Percentiles rank a stretch among this genome's conserved stretches.
Evolutionary conservation across 2,113 vertebrate genomes (phyloP).

Genomic region (Tympanuchus pallidicinctus): DNA sequence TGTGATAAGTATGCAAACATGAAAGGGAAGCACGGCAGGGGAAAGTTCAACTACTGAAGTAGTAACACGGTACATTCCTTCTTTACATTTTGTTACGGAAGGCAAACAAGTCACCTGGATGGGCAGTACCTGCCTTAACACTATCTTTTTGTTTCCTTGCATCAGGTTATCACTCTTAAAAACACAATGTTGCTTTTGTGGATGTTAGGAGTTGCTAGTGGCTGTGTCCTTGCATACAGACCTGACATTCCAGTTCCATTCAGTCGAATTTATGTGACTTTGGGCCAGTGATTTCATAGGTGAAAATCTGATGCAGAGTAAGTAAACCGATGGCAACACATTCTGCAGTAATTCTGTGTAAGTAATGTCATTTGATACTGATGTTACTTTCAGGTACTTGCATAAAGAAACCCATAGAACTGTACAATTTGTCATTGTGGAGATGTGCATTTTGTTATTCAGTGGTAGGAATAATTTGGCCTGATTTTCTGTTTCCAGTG

Average conservation of each 20-base stretch:
- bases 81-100: background rate
- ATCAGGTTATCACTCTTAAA: background rate
- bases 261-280: fast-evolving
- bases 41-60: background rate
- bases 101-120: background rate
- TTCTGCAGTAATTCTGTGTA: background rate
- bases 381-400: background rate
- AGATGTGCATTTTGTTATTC: background rate
- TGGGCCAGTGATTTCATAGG: background rate
- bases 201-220: background rate
- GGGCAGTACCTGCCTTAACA: background rate
- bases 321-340: background rate
- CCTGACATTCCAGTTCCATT: background rate
- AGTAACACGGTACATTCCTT: background rate
- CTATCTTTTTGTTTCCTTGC: background rate
- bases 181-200: background rate
- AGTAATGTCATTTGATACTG: background rate
- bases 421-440: background rate
- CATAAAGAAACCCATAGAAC: background rate
- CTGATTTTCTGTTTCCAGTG: background rate
- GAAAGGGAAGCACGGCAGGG: background rate
- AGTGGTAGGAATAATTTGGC: background rate
- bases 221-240: background rate
- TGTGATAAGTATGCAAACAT: background rate
- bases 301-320: background rate